Percentiles rank a stretch among this genome's conserved stretches.
phyloP scores from a whole-genome alignment of 2,113 vertebrate species.

The Sinocyclocheilus grahami region DNA sequence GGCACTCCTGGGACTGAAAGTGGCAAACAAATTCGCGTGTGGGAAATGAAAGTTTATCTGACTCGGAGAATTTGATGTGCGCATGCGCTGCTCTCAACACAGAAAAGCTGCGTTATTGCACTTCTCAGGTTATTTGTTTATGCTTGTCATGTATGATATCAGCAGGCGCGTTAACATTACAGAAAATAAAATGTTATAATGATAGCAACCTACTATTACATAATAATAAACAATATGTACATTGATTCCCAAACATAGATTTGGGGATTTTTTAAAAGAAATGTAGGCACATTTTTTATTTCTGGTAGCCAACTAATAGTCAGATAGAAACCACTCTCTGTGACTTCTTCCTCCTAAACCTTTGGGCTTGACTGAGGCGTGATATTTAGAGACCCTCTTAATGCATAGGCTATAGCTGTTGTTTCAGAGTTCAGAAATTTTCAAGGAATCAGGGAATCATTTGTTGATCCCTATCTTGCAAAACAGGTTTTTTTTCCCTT shows the following conservation, averaged over 20 bases:
- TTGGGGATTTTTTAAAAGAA: not conserved
- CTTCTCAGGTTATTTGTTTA: not conserved
- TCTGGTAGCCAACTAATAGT: not conserved
- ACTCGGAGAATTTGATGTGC: not conserved
- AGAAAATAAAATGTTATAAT: not conserved
- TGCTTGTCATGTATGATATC: not conserved
- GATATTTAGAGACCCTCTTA: not conserved
- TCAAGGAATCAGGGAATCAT: not conserved
- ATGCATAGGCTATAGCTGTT: not conserved
- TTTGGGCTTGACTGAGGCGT: no score
- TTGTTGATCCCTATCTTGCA: not conserved
- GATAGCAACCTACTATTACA: not conserved
- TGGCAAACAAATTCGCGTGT: not conserved
- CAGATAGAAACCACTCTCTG: not conserved
- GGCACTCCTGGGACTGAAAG: not conserved
- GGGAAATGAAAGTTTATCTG: not conserved
- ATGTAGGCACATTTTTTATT: not conserved
- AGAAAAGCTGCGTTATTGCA: not conserved
- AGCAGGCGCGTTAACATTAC: not conserved
- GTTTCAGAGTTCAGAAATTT: not conserved
- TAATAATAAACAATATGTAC: not conserved
- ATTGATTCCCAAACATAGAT: not conserved
- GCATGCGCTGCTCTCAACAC: not conserved
- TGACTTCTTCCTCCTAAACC: not conserved
- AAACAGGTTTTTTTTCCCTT: no score